Conservation (phyloP, 2,113 vertebrate species). For the Cranoglanis bouderius region DNA sequence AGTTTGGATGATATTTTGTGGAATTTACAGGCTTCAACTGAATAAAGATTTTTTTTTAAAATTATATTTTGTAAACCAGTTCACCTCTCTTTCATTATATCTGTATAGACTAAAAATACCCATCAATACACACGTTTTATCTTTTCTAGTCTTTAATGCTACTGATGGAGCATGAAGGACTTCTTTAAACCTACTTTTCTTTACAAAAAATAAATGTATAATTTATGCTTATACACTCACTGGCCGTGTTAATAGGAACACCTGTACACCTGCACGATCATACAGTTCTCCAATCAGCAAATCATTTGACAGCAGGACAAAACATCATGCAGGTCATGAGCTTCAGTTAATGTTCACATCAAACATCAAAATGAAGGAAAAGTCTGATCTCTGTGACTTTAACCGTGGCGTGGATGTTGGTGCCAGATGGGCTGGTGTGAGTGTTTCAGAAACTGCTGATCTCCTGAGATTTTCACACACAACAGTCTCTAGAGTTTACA, state of each 20-base stretch:
- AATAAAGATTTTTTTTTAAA: too few relatives aligned
- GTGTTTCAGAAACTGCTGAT: too few relatives aligned
- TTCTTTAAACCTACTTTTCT: slow-evolving; percentile 65
- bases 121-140: neutral
- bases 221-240: neutral
- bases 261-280: neutral
- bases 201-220: slow-evolving; percentile 50
- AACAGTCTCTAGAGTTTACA: too few relatives aligned
- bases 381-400: neutral
- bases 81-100: neutral
- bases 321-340: neutral
- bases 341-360: neutral
- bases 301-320: neutral
- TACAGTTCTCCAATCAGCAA: neutral
- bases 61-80: neutral
- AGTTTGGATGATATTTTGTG: neutral
- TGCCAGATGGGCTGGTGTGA: neutral
- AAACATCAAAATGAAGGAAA: neutral
- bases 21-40: too few relatives aligned
- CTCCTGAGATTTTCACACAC: neutral
- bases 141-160: slow-evolving; percentile 59
- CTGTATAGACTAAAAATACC: neutral
- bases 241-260: neutral
- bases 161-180: slow-evolving; percentile 67
- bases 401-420: neutral